Evolutionary conservation across 2,888 invertebrate genomes (phyloP).

Genomic region (Strigamia transsilvanica): DNA sequence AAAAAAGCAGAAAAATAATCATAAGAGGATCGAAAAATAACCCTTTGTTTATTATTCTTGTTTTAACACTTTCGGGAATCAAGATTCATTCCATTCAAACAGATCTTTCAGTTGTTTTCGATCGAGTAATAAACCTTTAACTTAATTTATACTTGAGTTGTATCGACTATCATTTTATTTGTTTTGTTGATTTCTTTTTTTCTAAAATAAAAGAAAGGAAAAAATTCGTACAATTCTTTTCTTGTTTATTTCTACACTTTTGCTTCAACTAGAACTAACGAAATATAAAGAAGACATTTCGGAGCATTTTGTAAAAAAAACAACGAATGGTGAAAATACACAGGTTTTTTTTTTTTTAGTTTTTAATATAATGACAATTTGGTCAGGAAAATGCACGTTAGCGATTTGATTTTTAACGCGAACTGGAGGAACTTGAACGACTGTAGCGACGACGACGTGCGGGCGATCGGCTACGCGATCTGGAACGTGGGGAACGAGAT

Average conservation of each 20-base stretch:
- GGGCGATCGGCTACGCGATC: slow-evolving; percentile 60
- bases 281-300: too few species aligned
- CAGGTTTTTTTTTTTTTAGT: too few species aligned
- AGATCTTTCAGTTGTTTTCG: not conserved
- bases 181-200: too few species aligned
- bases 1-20: not conserved
- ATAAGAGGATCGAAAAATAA: not conserved
- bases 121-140: not conserved
- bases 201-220: too few species aligned
- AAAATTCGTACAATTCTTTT: too few species aligned
- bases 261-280: too few species aligned
- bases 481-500: slow-evolving; percentile 60
- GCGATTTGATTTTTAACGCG: slow-evolving; percentile 38
- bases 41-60: not conserved
- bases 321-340: too few species aligned
- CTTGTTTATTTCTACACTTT: too few species aligned
- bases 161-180: not conserved
- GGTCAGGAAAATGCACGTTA: not conserved
- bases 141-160: not conserved
- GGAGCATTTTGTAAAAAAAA: too few species aligned
- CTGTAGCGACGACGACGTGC: slow-evolving; percentile 61
- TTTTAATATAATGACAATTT: not conserved
- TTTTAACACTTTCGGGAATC: not conserved
- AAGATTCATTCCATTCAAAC: not conserved
- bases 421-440: slow-evolving; percentile 63